Percentiles rank a stretch among this genome's conserved stretches.
phyloP scores from a whole-genome alignment of 2,888 invertebrate genomes.

The Macrosiphum euphorbiae region DNA sequence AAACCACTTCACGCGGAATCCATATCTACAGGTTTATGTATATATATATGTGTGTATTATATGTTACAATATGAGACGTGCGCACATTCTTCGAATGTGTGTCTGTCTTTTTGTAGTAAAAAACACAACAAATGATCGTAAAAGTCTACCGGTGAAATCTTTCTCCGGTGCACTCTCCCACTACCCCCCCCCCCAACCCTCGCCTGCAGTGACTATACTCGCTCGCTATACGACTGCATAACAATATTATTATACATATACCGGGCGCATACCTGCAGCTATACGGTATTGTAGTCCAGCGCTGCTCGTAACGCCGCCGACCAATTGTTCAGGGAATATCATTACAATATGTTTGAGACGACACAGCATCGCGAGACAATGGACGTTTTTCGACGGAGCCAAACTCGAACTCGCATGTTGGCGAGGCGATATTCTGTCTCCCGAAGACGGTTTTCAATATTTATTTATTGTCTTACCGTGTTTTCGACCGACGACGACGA shows the following conservation, averaged over 20 bases:
- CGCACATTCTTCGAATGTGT: constrained; percentile 23
- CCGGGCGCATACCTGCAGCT: background rate
- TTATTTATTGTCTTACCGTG: background rate
- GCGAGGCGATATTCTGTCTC: background rate
- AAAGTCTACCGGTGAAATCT: constrained; percentile 23
- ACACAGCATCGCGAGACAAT: background rate
- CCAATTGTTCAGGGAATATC: background rate
- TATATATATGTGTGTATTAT: background rate
- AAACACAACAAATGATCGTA: constrained; percentile 21
- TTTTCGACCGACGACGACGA: background rate
- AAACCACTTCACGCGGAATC: constrained; percentile 18
- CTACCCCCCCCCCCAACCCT: background rate
- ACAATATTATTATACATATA: background rate
- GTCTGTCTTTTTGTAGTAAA: constrained; percentile 20
- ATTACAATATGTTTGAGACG: background rate
- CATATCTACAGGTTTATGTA: background rate
- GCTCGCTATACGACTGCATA: background rate
- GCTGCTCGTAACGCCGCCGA: background rate
- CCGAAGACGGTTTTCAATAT: background rate
- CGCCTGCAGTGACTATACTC: background rate
- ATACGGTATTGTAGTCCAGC: background rate
- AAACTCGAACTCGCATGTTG: background rate
- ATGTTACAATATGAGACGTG: background rate
- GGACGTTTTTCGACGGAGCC: background rate
- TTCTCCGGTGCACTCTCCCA: background rate